Percentiles rank a stretch among this genome's conserved stretches.
Evolutionary conservation across 1,140 invertebrate genomes (phyloP).

Genomic region (Leptinotarsa undecemlineata): DNA sequence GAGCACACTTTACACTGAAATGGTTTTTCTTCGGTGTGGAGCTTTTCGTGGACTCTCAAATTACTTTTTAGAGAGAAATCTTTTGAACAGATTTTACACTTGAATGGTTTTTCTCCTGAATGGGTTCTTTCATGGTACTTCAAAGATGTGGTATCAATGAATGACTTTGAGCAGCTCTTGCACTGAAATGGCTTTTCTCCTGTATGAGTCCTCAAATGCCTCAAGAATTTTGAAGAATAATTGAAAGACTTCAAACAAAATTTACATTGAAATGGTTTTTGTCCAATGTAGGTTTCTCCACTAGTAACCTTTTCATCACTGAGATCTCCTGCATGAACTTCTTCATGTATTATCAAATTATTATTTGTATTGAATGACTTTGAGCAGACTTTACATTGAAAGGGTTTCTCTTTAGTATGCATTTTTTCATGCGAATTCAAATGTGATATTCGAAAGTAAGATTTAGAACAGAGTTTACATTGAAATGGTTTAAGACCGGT

Average conservation of each 20-base stretch:
- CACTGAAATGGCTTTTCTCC: background rate
- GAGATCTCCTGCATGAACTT: background rate
- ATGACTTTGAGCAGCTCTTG: background rate
- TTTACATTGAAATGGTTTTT: slow-evolving; percentile 8
- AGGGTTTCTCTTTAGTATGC: slow-evolving; percentile 13
- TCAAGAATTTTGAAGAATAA: slow-evolving; percentile 57
- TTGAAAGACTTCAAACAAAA: slow-evolving; percentile 69
- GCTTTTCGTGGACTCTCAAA: background rate
- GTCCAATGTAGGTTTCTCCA: background rate
- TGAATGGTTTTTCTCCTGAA: background rate
- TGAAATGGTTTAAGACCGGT: background rate
- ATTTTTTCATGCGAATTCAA: background rate
- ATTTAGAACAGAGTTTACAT: background rate
- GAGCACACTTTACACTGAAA: background rate
- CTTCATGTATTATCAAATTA: slow-evolving; percentile 5
- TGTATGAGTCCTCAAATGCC: slow-evolving; percentile 39
- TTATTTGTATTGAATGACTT: background rate
- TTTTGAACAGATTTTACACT: slow-evolving; percentile 5
- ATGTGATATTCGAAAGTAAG: background rate
- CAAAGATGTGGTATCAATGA: background rate
- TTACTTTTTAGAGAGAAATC: background rate
- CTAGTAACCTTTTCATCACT: background rate
- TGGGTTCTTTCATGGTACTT: background rate
- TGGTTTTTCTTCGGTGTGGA: background rate
- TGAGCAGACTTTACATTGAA: slow-evolving; percentile 1